Conservation (phyloP, 2,888 invertebrate genomes). For the Microdon myrmicae region DNA sequence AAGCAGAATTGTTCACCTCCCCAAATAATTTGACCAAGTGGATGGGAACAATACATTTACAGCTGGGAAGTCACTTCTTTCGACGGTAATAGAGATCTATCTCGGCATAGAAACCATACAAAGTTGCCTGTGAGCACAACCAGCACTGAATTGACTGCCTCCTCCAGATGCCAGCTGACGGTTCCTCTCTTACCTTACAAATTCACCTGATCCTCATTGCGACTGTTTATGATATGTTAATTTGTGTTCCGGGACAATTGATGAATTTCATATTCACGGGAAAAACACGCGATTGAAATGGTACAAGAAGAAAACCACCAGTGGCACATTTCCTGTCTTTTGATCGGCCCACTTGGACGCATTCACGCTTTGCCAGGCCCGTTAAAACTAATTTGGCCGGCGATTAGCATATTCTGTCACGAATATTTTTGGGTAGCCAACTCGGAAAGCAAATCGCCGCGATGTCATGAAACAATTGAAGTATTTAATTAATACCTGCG, state of each 20-base stretch:
- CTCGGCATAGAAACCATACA: too few species aligned
- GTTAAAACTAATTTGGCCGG: slow-evolving; percentile 46
- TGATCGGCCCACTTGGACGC: slow-evolving; percentile 42
- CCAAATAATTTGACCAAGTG: too few species aligned
- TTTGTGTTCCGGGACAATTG: slow-evolving; percentile 50
- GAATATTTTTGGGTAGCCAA: slow-evolving; percentile 42
- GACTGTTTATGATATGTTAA: slow-evolving; percentile 50
- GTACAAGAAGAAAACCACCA: slow-evolving; percentile 42
- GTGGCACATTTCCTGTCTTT: slow-evolving; percentile 49
- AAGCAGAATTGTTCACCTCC: too few species aligned
- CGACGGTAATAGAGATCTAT: too few species aligned
- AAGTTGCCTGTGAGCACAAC: too few species aligned
- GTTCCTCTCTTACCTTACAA: too few species aligned
- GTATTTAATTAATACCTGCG: slow-evolving; percentile 40
- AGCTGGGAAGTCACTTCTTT: too few species aligned
- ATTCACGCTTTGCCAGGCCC: slow-evolving; percentile 48
- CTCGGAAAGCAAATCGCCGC: slow-evolving; percentile 31
- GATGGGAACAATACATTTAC: too few species aligned
- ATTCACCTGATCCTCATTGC: too few species aligned
- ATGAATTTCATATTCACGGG: slow-evolving; percentile 48
- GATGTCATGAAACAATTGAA: slow-evolving; percentile 51
- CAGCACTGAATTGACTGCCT: too few species aligned
- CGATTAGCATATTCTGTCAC: slow-evolving; percentile 52
- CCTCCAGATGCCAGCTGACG: too few species aligned
- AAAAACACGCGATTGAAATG: slow-evolving; percentile 50